Evolutionary conservation across 2,113 vertebrate genomes (phyloP).

Genomic region (Tragulus kanchil): DNA sequence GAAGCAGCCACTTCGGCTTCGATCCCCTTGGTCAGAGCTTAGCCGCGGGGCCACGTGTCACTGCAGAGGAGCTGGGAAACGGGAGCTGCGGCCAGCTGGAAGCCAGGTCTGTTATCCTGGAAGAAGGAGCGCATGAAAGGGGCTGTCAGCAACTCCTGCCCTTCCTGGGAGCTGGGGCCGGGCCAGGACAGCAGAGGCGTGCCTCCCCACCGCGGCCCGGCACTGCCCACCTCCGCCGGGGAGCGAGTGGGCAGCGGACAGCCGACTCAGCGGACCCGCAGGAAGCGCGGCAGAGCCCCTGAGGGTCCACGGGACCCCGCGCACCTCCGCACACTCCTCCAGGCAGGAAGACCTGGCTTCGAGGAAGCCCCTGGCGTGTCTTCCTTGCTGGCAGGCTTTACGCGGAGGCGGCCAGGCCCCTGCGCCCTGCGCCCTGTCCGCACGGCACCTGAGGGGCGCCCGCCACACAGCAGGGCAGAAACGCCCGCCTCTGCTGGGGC

Average conservation of each 20-base stretch:
- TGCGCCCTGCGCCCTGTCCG: accelerated
- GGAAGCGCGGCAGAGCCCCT: background rate
- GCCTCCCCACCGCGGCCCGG: background rate
- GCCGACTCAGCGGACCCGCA: background rate
- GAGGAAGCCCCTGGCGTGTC: accelerated
- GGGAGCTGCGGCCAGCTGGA: background rate
- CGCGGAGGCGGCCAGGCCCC: accelerated
- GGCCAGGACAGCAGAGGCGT: background rate
- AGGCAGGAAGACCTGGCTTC: background rate
- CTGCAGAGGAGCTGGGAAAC: background rate
- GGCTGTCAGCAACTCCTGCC: background rate
- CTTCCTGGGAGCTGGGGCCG: background rate
- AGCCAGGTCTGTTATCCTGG: background rate
- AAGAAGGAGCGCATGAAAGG: background rate
- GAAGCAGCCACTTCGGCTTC: background rate
- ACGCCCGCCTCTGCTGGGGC: accelerated
- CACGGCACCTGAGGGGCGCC: accelerated
- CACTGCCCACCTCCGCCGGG: background rate
- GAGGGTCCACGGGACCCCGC: background rate
- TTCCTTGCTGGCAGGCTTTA: background rate
- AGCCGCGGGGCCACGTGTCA: background rate
- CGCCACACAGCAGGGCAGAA: background rate
- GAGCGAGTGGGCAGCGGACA: too few species aligned
- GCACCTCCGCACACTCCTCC: background rate
- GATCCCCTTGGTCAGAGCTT: background rate